A percentile compares a stretch with the other conserved stretches of the same genome.
phyloP scores from a whole-genome alignment of 1,140 invertebrate genomes.

The Macrostomum lignano region DNA sequence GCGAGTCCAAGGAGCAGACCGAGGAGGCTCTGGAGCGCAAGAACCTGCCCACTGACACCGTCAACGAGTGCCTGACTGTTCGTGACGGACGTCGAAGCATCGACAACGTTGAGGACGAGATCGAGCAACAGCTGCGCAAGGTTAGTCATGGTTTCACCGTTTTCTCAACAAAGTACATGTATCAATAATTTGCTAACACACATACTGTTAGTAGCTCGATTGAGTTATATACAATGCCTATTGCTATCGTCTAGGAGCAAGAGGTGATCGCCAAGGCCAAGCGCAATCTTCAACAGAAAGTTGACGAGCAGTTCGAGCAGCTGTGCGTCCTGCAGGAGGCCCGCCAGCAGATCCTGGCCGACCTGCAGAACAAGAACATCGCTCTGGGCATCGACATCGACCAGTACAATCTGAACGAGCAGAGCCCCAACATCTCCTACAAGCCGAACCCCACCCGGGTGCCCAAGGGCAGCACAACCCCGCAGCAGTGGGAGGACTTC shows the following conservation, averaged over 20 bases:
- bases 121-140: slow-evolving; percentile 41
- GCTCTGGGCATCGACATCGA: slow-evolving; percentile 37
- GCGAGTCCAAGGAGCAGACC: slow-evolving; percentile 27
- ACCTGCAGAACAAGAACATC: slow-evolving; percentile 47
- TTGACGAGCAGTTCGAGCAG: slow-evolving; percentile 51
- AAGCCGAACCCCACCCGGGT: slow-evolving; percentile 45
- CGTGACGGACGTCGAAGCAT: slow-evolving; percentile 38
- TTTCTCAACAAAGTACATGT: slow-evolving; percentile 11
- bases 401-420: slow-evolving; percentile 41
- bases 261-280: neutral
- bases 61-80: slow-evolving; percentile 3
- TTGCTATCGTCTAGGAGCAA: slow-evolving; percentile 11
- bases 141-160: slow-evolving; percentile 22
- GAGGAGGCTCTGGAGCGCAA: slow-evolving; percentile 41
- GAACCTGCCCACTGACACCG: neutral
- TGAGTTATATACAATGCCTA: too few species aligned
- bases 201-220: too few species aligned
- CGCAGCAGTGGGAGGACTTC: slow-evolving; percentile 50
- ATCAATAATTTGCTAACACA: too few species aligned
- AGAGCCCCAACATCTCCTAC: slow-evolving; percentile 44
- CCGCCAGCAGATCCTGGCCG: slow-evolving; percentile 40
- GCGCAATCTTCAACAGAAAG: slow-evolving; percentile 32
- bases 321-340: slow-evolving; percentile 47
- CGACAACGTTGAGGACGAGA: slow-evolving; percentile 45
- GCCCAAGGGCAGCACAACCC: slow-evolving; percentile 38